A percentile compares a stretch with the other conserved stretches of the same genome.
Conservation (phyloP, 2,888 invertebrate genomes). For the Hirtodrosophila trivittata region DNA sequence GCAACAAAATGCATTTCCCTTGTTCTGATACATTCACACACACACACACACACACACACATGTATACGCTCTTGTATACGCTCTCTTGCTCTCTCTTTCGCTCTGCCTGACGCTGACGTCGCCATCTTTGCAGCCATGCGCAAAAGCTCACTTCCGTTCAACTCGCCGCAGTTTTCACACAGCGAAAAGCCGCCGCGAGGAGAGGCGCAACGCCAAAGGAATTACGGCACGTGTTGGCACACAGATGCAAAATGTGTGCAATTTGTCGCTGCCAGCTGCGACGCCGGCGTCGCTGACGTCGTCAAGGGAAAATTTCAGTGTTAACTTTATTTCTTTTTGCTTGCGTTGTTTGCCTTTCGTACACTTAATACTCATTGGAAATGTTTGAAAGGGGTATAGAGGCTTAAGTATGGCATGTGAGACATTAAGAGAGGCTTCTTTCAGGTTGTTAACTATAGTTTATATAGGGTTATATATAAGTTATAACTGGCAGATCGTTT, state of each 20-base stretch:
- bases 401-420: too few species aligned
- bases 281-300: conserved; percentile 52
- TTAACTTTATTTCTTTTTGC: conserved; percentile 8
- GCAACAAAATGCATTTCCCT: conserved; percentile 71
- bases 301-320: conserved; percentile 52
- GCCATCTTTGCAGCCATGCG: conserved; percentile 64
- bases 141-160: conserved; percentile 68
- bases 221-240: conserved; percentile 80
- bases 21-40: conserved; percentile 30
- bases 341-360: not conserved
- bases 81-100: conserved; percentile 5
- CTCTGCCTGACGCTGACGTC: conserved; percentile 36
- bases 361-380: not conserved
- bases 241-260: conserved; percentile 70
- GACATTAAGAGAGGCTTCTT: too few species aligned
- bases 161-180: conserved; percentile 54
- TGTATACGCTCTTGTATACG: conserved; percentile 16
- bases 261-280: conserved; percentile 51
- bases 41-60: conserved; percentile 11
- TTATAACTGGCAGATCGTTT: too few species aligned
- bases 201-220: conserved; percentile 36
- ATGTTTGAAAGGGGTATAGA: too few species aligned
- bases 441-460: too few species aligned
- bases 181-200: conserved; percentile 14
- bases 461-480: too few species aligned